Evolutionary conservation across 2,797 vertebrate species (phyloP).

Genomic region (Catostomus latipinnis): DNA sequence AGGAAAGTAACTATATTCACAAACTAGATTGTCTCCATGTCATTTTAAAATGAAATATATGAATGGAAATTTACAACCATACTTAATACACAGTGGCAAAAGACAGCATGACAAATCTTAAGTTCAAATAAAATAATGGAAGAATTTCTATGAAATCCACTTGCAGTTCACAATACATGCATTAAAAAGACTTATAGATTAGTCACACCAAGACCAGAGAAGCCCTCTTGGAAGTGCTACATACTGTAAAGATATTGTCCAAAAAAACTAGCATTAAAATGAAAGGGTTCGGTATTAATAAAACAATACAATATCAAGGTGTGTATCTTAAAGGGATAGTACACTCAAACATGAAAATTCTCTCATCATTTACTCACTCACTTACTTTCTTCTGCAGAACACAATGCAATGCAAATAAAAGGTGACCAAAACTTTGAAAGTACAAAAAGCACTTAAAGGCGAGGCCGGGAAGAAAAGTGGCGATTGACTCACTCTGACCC

Average conservation of each 20-base stretch:
- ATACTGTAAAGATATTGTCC: neutral
- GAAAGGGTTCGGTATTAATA: neutral
- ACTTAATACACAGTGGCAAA: neutral
- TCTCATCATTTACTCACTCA: no score
- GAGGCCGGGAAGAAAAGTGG: no score
- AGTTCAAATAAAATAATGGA: conserved; percentile 2
- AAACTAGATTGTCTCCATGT: conserved; percentile 7
- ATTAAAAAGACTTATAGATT: no score
- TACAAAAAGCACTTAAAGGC: no score
- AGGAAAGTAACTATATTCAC: conserved; percentile 1
- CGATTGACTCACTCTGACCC: no score
- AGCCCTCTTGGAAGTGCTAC: neutral
- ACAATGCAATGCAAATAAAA: no score
- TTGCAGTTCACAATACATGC: neutral
- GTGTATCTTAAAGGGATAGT: neutral
- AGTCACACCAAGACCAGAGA: neutral
- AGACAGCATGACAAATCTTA: conserved; percentile 14
- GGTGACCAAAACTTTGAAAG: no score
- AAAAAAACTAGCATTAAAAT: neutral
- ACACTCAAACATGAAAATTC: neutral
- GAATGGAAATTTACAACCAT: neutral
- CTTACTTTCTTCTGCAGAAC: no score
- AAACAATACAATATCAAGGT: neutral
- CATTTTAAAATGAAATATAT: neutral
- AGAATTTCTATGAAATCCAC: no score